phyloP scores from a whole-genome alignment of 2,797 vertebrate species.

The Dendrocincla fuliginosa region DNA sequence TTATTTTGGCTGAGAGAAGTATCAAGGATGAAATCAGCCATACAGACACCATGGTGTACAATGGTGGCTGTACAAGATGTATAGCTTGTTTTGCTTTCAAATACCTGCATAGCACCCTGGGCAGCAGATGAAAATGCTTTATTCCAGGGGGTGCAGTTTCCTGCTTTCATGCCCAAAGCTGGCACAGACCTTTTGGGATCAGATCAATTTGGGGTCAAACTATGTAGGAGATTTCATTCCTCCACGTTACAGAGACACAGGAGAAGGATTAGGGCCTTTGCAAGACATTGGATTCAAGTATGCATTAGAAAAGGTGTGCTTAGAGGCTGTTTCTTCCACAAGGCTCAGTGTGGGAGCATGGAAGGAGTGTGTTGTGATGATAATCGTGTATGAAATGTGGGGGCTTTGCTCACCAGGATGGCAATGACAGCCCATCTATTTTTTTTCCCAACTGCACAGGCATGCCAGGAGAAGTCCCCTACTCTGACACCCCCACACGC shows the following conservation, averaged over 20 bases:
- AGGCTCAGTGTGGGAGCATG: background rate
- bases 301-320: constrained; percentile 28
- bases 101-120: background rate
- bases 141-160: background rate
- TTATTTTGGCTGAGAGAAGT: background rate
- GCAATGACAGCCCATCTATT: background rate
- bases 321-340: background rate
- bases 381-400: background rate
- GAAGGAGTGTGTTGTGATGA: background rate
- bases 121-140: background rate
- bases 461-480: constrained; percentile 84
- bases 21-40: background rate
- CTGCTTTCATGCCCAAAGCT: background rate
- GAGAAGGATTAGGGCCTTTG: background rate
- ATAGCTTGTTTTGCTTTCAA: background rate
- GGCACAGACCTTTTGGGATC: background rate
- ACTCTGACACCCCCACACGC: constrained; percentile 81
- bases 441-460: constrained; percentile 68
- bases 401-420: background rate
- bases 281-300: background rate
- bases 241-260: background rate
- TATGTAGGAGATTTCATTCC: background rate
- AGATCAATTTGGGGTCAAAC: background rate
- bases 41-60: background rate
- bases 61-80: background rate